Evolutionary conservation across 2,888 invertebrate species (phyloP), one percentile per base, ranked within the genome.

Genomic region (Noctua fimbriata): DNA sequence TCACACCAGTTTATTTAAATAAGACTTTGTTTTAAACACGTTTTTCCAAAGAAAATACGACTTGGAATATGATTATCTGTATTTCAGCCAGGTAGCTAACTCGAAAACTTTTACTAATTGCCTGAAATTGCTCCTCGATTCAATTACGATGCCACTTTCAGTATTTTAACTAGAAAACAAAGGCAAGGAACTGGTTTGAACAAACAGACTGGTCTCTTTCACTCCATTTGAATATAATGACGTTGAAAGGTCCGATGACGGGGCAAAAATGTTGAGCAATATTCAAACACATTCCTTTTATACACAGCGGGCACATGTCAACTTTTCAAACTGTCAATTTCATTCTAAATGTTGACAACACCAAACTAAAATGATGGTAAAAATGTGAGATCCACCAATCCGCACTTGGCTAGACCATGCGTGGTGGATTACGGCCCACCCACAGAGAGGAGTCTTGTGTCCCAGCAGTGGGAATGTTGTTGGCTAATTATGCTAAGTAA

Each of bases 131-230:
- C 65, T 73, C 24, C 32, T 71, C n/a, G 18, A 74, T 74, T 71
- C 41, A 72, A 81, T 75, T 72, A 72, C 5, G 16, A 24, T 10
- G 63, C 47, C 52, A 67, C 41, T 73, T 80, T 12, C 36, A 84
- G 67, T 41, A 74, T 63, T 79, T 47, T 10, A 60, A 73, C 73
- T 52, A 28, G n/a, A 52, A 70, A 52, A 73, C 49, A 70, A 60
- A 66, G 3, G 4, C 47, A 55, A 63, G 63, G 47, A 55, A 72
- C n/a, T 70, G 36, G n/a, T n/a, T 10, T 24, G 28, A 63, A 47
- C n/a, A 47, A 55, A 36, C n/a, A 28, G 21, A 58, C 21, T 2
- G 21, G n/a, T 44, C 36, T 65, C 58, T 41, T 28, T 70, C 49
- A 66, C 24, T 58, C 9, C 47, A 60, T 41, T 70, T 52, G 18